Evolutionary conservation across 2,113 vertebrate species (phyloP).

Genomic region (Cyrtonyx montezumae): DNA sequence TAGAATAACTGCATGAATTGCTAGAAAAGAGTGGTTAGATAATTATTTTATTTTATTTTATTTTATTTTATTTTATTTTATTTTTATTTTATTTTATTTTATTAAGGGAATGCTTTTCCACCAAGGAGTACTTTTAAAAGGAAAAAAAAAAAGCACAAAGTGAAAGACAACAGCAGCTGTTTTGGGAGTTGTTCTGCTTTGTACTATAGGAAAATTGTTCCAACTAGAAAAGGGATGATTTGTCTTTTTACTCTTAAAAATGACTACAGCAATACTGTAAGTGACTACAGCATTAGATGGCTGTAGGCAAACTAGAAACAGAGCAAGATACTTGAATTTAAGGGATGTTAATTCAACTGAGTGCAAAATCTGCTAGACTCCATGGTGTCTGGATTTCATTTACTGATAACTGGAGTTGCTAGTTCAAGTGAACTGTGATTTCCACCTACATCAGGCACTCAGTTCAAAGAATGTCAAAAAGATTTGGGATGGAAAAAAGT

Average conservation of each 20-base stretch:
- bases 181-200: not conserved
- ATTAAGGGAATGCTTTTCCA: not conserved
- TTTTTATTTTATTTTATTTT: not conserved
- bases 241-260: conserved; percentile 14
- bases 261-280: not conserved
- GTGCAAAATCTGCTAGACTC: not conserved
- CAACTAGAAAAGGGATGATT: not conserved
- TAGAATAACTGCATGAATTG: not conserved
- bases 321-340: not conserved
- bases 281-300: not conserved
- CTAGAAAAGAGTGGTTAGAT: not conserved
- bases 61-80: no score
- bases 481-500: not conserved
- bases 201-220: not conserved
- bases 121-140: not conserved
- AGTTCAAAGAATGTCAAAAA: not conserved
- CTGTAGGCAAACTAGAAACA: not conserved
- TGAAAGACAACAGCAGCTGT: not conserved
- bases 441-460: not conserved
- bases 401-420: not conserved
- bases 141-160: not conserved
- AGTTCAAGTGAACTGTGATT: not conserved
- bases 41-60: not conserved
- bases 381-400: conserved; percentile 3
- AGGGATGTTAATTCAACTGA: conserved; percentile 18